phyloP scores from a whole-genome alignment of 1,140 invertebrate species.

The Tribolium madens region DNA sequence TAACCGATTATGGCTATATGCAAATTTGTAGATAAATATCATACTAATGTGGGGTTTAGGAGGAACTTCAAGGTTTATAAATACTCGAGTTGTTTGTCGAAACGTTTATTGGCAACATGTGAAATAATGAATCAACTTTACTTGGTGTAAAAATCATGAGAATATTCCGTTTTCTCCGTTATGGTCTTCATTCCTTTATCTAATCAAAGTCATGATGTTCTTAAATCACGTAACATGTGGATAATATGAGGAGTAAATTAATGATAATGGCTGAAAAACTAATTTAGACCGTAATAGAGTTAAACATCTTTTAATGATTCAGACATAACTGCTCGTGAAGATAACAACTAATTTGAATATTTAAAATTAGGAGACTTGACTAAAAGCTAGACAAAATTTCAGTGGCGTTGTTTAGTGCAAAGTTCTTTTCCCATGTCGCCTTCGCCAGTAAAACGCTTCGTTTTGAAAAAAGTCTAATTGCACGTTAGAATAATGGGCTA shows the following conservation, averaged over 20 bases:
- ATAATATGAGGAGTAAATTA: not conserved
- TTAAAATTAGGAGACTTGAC: no score
- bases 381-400: no score
- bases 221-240: not conserved
- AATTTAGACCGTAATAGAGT: not conserved
- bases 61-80: no score
- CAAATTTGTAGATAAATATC: no score
- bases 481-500: constrained; percentile 32
- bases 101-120: no score
- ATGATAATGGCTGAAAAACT: not conserved
- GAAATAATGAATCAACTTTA: no score
- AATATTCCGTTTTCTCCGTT: not conserved
- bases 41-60: no score
- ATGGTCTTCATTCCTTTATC: not conserved
- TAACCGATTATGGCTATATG: no score
- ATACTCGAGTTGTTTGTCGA: no score
- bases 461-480: constrained; percentile 16
- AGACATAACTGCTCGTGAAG: not conserved
- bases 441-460: constrained; percentile 12
- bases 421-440: constrained; percentile 16
- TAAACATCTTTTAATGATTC: not conserved
- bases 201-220: not conserved
- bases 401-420: not conserved
- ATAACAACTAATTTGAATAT: not conserved
- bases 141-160: no score